Conservation (phyloP, 30 jellyfish, hydroid and myxozoan genomes). For the Aurelia aurita complex sp. Pacific region DNA sequence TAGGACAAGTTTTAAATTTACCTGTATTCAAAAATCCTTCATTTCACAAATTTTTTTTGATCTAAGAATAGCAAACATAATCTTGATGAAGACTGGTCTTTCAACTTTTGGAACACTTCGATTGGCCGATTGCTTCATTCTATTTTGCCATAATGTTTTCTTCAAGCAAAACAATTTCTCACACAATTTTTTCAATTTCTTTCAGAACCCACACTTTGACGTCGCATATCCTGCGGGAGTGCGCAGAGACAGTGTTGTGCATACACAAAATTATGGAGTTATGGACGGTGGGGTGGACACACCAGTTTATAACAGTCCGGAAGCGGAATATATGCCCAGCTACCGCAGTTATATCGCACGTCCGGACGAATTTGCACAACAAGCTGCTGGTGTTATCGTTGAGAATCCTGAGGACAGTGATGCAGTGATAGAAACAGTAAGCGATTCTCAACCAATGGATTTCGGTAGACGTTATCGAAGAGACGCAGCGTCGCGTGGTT, state of each 20-base stretch:
- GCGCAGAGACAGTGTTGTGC: conserved; percentile 67
- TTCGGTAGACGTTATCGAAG: conserved; percentile 34
- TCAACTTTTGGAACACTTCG: no score
- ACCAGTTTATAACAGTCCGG: conserved; percentile 51
- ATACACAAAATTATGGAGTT: conserved; percentile 22
- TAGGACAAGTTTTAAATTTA: no score
- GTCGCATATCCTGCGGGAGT: conserved; percentile 98
- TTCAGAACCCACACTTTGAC: conserved; percentile 91
- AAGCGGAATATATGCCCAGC: conserved; percentile 23
- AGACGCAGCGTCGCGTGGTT: conserved; percentile 19
- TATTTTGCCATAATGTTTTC: no score
- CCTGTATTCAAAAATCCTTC: no score
- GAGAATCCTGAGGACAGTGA: conserved; percentile 53
- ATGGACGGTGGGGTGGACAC: conserved; percentile 55
- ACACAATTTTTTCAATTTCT: not conserved
- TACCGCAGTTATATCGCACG: conserved; percentile 59
- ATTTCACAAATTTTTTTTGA: no score
- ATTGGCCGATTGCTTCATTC: no score
- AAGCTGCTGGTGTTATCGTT: conserved; percentile 42
- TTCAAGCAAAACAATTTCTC: no score
- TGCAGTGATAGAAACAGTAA: conserved; percentile 12
- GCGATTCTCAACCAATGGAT: conserved; percentile 6
- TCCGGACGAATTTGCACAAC: conserved; percentile 42
- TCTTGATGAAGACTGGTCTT: no score
- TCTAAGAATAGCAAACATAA: no score